A percentile compares a stretch with the other conserved stretches of the same genome.
phyloP scores from a whole-genome alignment of 2,113 vertebrate species.

The Cyanistes caeruleus region DNA sequence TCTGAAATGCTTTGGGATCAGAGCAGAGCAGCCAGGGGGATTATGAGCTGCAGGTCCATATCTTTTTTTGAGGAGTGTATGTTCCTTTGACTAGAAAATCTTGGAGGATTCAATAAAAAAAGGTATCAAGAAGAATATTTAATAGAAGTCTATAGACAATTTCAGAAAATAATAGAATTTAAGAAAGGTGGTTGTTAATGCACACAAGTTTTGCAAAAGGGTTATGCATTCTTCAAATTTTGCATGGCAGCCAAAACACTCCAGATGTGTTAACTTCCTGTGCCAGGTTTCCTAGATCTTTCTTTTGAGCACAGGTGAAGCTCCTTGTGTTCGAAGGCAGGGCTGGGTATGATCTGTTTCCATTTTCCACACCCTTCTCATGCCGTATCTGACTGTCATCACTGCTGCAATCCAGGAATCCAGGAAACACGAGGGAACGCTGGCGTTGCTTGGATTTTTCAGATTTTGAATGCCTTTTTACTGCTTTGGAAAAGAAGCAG shows the following conservation, averaged over 20 bases:
- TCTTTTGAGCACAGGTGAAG: accelerated
- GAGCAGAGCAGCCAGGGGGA: background rate
- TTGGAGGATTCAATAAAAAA: background rate
- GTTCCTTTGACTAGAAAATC: background rate
- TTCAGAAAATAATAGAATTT: background rate
- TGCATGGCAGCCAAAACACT: background rate
- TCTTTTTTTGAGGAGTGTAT: background rate
- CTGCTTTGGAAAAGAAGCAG: background rate
- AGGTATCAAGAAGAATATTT: background rate
- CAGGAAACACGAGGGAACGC: background rate
- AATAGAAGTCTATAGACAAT: background rate
- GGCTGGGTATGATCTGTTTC: background rate
- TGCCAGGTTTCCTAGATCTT: conserved; percentile 12
- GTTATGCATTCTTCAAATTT: background rate
- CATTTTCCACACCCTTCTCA: background rate
- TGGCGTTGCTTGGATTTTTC: background rate
- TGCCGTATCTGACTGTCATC: background rate
- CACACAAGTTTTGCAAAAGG: background rate
- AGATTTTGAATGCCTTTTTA: background rate
- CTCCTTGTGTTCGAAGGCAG: background rate
- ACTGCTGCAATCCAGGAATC: background rate
- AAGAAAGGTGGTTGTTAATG: background rate
- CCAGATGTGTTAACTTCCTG: background rate
- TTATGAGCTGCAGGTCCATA: background rate
- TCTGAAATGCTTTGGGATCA: background rate